Evolutionary conservation across 1,140 invertebrate genomes (phyloP).

Genomic region (Cecropterus lyciades): DNA sequence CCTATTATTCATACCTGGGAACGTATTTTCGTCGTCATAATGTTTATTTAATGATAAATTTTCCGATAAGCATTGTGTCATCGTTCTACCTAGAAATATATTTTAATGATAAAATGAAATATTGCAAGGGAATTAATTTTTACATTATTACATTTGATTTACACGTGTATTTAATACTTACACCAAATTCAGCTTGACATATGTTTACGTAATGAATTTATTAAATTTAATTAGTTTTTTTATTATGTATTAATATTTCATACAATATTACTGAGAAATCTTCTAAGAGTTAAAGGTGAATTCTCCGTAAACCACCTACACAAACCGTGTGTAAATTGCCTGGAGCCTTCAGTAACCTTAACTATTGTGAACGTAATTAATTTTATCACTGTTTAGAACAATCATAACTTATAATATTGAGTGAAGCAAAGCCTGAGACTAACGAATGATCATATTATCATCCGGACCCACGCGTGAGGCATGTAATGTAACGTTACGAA

Average conservation of each 20-base stretch:
- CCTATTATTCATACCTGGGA: conserved; percentile 27
- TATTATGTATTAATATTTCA: background rate
- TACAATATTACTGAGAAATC: too few species aligned
- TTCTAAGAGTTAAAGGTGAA: too few species aligned
- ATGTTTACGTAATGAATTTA: too few species aligned
- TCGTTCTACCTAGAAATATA: conserved; percentile 28
- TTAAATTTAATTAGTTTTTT: too few species aligned
- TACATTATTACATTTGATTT: background rate
- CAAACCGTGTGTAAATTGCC: too few species aligned
- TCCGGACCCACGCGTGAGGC: background rate
- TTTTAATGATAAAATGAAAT: conserved; percentile 17
- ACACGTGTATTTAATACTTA: too few species aligned
- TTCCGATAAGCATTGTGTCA: conserved; percentile 45
- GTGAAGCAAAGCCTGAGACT: background rate
- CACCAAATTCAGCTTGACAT: too few species aligned
- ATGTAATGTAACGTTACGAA: background rate
- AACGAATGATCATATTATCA: background rate
- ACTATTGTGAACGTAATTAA: background rate
- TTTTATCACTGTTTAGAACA: background rate
- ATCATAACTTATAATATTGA: background rate
- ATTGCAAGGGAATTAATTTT: conserved; percentile 12
- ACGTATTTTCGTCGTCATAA: conserved; percentile 41
- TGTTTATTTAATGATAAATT: conserved; percentile 63
- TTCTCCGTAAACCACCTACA: too few species aligned
- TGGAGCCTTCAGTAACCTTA: too few species aligned